Evolutionary conservation across 2,888 invertebrate genomes (phyloP), one percentile per base, ranked within the genome.

Genomic region (Camponotus fellah): DNA sequence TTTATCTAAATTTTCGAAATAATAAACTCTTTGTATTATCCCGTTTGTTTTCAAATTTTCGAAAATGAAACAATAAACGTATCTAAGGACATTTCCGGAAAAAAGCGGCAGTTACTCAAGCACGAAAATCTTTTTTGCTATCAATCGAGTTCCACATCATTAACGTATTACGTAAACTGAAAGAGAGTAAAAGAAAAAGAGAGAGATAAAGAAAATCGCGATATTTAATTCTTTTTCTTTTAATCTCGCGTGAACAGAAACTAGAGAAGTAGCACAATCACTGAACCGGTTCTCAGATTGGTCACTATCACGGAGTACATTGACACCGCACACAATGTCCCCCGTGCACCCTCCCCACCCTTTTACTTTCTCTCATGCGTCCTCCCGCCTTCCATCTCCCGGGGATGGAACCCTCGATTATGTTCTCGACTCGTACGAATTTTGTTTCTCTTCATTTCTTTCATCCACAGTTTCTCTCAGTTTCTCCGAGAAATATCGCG

Each of bases 211-310:
- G 60, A 72, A 34, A 71, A 72, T 79, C 26, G n/a, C 46, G 21
- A 12, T 4, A 26, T 71, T 26, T 56, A 75, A 46, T 10, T 56
- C 6, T 58, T 8, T 74, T 14, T 62, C 43, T 58, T 46, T 53
- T 12, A 17, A 58, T 32, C 60, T 32, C 71, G 71, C 74, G 62
- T 37, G 26, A 56, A 77, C 72, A 60, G 37, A 80, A 85, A 83
- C 80, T 85, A 75, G 68, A 86, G 76, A 79, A 81, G 79, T 82
- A 34, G 68, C 82, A 83, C 82, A 68, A 83, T 83, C 82, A 83
- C 82, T 83, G 82, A 83, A 83, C 82, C 82, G 82, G 82, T 83
- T 83, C 79, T 40, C 60, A 60, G 60, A 60, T 71, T 81, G 76
- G 79, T 79, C 81, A 62, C 40, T 53, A 37, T 80, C 60, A 76